A percentile compares a stretch with the other conserved stretches of the same genome.
These are phyloP conservation scores for Carassius carassius DNA, from an alignment of 2,113 vertebrate genomes.

Conservation along the genomic window DNA sequence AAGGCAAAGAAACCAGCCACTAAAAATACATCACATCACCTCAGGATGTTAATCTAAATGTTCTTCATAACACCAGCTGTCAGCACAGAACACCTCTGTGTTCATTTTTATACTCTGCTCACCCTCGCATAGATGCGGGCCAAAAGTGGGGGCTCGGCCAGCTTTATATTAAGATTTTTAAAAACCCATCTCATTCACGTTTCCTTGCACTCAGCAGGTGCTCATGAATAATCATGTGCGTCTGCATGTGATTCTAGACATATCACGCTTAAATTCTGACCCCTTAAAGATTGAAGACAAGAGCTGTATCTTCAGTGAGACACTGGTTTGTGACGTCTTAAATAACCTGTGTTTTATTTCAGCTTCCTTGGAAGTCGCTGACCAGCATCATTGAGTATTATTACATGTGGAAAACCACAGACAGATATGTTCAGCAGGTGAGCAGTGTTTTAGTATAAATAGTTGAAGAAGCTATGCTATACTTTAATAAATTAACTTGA, in stretches of 20 bases:
- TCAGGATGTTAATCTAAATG: conserved; percentile 19
- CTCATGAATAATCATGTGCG: conserved; percentile 54
- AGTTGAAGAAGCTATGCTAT: neutral
- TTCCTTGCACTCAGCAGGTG: conserved; percentile 29
- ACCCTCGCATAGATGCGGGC: neutral
- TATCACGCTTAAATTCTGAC: neutral
- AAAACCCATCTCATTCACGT: conserved; percentile 1
- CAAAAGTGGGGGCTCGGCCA: conserved; percentile 28
- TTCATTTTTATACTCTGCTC: neutral
- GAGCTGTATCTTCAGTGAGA: neutral
- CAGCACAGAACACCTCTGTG: conserved; percentile 9
- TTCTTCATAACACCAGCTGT: conserved; percentile 21
- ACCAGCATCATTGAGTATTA: conserved; percentile 99
- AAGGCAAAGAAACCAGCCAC: neutral
- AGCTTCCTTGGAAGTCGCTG: conserved; percentile 98
- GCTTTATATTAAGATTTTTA: conserved; percentile 12
- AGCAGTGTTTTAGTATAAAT: conserved; percentile 45
- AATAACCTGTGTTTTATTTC: conserved; percentile 62
- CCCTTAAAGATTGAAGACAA: neutral
- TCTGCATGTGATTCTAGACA: conserved; percentile 32
- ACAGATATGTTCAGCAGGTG: conserved; percentile 99
- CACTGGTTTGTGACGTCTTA: neutral
- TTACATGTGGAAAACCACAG: conserved; percentile 99
- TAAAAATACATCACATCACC: neutral
- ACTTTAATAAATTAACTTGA: neutral